A percentile compares a stretch with the other conserved stretches of the same genome.
phyloP scores from a whole-genome alignment of 2,113 vertebrate species.

The Microcebus tavaratra region DNA sequence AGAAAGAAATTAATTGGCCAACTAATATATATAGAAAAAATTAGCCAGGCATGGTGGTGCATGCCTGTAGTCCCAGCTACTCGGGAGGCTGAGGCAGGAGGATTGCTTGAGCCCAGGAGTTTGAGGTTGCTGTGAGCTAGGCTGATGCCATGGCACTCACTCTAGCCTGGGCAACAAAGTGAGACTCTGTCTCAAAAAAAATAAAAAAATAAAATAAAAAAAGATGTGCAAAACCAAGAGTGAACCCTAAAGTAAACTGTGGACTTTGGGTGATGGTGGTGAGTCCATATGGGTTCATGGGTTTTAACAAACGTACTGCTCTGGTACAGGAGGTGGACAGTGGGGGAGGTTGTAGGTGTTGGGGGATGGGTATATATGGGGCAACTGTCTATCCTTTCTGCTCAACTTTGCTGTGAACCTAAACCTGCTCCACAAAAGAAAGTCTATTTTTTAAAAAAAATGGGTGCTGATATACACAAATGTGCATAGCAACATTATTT shows the following conservation, averaged over 20 bases:
- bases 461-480: background rate
- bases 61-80: too few relatives aligned
- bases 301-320: background rate
- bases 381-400: background rate
- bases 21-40: too few relatives aligned
- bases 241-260: background rate
- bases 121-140: too few relatives aligned
- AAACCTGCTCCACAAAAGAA: background rate
- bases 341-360: fast-evolving
- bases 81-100: too few relatives aligned
- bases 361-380: fast-evolving
- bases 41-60: too few relatives aligned
- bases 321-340: too few relatives aligned
- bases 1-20: too few relatives aligned
- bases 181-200: too few relatives aligned
- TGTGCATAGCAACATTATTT: background rate
- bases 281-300: fast-evolving
- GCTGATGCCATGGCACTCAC: too few relatives aligned
- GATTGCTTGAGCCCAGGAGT: too few relatives aligned
- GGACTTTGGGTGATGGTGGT: background rate
- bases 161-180: too few relatives aligned
- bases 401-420: background rate
- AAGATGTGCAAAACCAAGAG: background rate
- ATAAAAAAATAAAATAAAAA: too few relatives aligned
- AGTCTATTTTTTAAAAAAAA: background rate